A percentile compares a stretch with the other conserved stretches of the same genome.
Evolutionary conservation across 2,888 invertebrate species (phyloP).

Genomic region (Lacanobia oleracea): DNA sequence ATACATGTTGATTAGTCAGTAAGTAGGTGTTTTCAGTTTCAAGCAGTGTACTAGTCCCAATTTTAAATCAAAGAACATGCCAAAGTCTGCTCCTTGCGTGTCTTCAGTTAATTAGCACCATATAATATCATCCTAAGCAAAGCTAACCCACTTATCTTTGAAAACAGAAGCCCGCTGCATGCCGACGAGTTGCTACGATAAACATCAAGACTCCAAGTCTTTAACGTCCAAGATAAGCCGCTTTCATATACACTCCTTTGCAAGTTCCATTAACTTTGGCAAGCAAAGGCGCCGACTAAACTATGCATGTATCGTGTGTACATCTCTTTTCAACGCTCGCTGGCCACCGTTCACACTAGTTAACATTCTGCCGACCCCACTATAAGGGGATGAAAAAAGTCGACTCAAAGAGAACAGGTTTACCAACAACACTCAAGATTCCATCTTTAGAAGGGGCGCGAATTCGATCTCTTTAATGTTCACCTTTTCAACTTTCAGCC

Average conservation of each 20-base stretch:
- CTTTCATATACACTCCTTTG: constrained; percentile 79
- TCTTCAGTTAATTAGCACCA: constrained; percentile 25
- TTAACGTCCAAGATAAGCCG: constrained; percentile 81
- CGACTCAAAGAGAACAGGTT: constrained; percentile 78
- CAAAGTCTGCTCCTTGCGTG: not conserved
- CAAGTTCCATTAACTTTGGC: constrained; percentile 87
- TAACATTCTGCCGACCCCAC: constrained; percentile 73
- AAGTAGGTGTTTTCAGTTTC: not conserved
- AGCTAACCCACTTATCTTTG: constrained; percentile 67
- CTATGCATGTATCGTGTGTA: constrained; percentile 88
- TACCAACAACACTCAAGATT: constrained; percentile 76
- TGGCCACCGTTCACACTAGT: constrained; percentile 81
- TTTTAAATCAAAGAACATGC: not conserved
- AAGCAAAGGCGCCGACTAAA: constrained; percentile 83
- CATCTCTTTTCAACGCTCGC: constrained; percentile 85
- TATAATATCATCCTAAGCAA: constrained; percentile 29
- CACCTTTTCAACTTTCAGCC: constrained; percentile 64
- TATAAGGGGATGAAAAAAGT: constrained; percentile 80
- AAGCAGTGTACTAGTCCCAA: not conserved
- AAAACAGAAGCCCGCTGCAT: constrained; percentile 63
- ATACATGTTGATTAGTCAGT: not conserved
- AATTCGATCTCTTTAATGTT: constrained; percentile 80
- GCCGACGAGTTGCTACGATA: constrained; percentile 64
- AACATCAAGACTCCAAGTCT: constrained; percentile 75
- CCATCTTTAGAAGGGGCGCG: constrained; percentile 78